These are phyloP conservation scores for Eristalis pertinax DNA, from an alignment of 2,888 invertebrate genomes.

Conservation along the genomic window DNA sequence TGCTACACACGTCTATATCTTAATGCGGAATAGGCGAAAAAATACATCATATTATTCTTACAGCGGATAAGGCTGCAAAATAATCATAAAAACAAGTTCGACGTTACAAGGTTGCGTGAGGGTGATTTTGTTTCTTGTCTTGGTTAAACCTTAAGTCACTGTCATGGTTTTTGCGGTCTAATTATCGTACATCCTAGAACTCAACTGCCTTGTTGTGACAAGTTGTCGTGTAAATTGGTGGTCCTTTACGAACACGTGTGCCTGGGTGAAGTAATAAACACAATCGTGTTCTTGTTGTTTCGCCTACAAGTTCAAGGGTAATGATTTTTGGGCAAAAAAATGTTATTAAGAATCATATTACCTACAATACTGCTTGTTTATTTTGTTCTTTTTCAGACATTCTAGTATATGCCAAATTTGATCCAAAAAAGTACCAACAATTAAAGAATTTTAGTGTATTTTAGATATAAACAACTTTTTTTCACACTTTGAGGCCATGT, in stretches of 20 bases:
- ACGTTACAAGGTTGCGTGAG: neutral
- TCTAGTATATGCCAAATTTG: too few species aligned
- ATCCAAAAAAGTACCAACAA: too few species aligned
- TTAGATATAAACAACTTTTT: too few species aligned
- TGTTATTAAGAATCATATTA: neutral
- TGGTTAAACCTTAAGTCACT: neutral
- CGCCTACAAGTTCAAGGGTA: neutral
- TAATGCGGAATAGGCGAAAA: neutral
- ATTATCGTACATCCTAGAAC: neutral
- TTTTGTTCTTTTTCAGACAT: too few species aligned
- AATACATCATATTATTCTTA: neutral
- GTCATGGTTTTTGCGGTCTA: neutral
- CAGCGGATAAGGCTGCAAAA: neutral
- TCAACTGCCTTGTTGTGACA: neutral
- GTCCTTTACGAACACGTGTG: neutral
- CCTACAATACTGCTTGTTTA: too few species aligned
- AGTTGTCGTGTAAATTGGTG: neutral
- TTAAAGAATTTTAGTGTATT: too few species aligned
- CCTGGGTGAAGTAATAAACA: neutral
- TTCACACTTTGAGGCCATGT: too few species aligned
- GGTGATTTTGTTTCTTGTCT: neutral
- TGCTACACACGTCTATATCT: neutral
- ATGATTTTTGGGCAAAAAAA: neutral
- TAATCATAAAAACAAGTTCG: neutral
- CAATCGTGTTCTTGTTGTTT: neutral